Base-by-base conservation (phyloP, 2,113 vertebrate genomes). In the Romanogobio albipinnatus region DNA sequence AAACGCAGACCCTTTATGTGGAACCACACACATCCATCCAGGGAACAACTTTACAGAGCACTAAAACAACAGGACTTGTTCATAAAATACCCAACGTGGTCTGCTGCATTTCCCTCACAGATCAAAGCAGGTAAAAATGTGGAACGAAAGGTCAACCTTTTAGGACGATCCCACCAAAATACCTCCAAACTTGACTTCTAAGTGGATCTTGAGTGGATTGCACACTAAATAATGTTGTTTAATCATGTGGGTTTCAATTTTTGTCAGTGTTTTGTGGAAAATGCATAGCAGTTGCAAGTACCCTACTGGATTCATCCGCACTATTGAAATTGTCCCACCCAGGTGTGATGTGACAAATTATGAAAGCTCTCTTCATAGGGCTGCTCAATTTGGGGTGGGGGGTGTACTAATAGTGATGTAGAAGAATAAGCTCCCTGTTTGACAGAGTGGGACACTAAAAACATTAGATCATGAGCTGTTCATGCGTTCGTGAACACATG, bases 91-190 rank as follows among this genome's bases (percentile, higher is more conserved):
- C 4, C 9, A 59, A 36, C 24, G 29, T 39, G 51, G 33, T 39
- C 33, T 14, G 53, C 22, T 13, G 76, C 11, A n/a, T n/a, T 78
- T 58, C 17, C 17, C 39, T 47, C 14, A 53, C 13, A 8, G 43
- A 68, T 81, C 62, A 68, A 81, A 68, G 78, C 78, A 49, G 14
- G 61, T 29, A 53, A 26, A 9, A 36, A 64, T 56, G 10, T 58
- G 26, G 1, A 64, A 47, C 10, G 9, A 49, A 80, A 64, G 36
- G 13, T 64, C 43, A 45, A 47, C 59, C 36, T 80, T 62, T n/a
- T 47, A 64, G 1, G 14, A 47, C 7, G 13, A 26, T 79, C 4
- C n/a, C 11, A 64, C 1, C 3, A 1, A 62, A 43, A 79, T 15
- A 15, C 22, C 19, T 59, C 53, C 33, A 39, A 24, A 39, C 13